Base-by-base conservation (phyloP, 2,113 vertebrate species). In the Hemicordylus capensis region DNA sequence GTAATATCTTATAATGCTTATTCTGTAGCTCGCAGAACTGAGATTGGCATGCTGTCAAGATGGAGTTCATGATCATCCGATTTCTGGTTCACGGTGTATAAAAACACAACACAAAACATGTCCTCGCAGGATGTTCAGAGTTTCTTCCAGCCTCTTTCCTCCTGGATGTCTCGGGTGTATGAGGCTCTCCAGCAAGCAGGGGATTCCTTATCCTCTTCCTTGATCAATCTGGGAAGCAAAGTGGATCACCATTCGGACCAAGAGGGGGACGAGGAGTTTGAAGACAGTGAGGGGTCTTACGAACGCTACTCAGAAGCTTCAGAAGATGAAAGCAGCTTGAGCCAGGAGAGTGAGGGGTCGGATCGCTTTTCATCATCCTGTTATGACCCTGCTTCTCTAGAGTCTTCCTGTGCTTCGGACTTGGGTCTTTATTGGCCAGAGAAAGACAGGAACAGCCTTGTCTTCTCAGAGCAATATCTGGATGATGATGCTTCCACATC, bases 131-230 rank as follows among this genome's bases (percentile, higher is more conserved):
- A 96, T 89, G 84, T 89, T 84, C 94, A 91, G 66, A 96, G 90
- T 87, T 94, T 96, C 89, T 94, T 96, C 80, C 96, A 96, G 87
- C 94, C 96, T 11, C 88, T 98, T 48, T 96, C 96, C 15, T 94
- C 96, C 66, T 98, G 97, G 97, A 94, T 98, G 86, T 95, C 96
- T 59, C 96, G 96, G 56, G 87, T 97, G 72, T 97, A 97, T 0
- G 96, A 97, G 93, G 95, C 96, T 26, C 89, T 97, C 84, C 96
- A 97, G 28, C 95, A 97, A 87, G 95, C 94, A n/a, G 94, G 96
- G 28, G 95, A 94, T 76, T 92, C 85, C 1, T 81, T 97, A 59
- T 97, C 96, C 76, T 88, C 92, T 76, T 96, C 94, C 0, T 91
- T 97, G 76, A 88, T 94, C 84, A 94, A 92, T 82, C 81, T 94